Evolutionary conservation across 2,113 vertebrate genomes (phyloP).

Genomic region (Ia io): DNA sequence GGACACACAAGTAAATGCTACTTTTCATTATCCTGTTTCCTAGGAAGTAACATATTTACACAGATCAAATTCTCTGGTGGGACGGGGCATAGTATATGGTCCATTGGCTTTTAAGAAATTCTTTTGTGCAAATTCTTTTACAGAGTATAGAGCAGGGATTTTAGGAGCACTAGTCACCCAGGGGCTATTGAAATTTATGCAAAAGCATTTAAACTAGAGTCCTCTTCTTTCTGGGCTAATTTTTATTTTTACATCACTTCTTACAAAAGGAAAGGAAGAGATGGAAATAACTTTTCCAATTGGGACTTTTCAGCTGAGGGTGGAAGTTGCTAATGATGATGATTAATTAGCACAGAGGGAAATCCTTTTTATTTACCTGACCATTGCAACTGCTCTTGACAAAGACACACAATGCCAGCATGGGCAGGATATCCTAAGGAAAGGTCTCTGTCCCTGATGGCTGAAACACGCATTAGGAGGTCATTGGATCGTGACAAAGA

Average conservation of each 20-base stretch:
- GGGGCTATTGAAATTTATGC: neutral
- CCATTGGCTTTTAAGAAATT: neutral
- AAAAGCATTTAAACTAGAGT: neutral
- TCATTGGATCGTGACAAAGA: neutral
- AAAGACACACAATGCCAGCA: neutral
- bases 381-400: neutral
- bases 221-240: neutral
- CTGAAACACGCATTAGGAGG: neutral
- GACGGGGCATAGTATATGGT: fast-evolving
- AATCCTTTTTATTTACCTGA: fast-evolving
- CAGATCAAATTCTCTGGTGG: neutral
- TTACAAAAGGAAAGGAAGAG: conserved; percentile 5
- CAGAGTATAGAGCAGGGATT: neutral
- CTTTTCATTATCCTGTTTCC: neutral
- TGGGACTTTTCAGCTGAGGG: neutral
- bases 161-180: neutral
- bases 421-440: neutral
- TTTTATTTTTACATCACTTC: conserved; percentile 44
- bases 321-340: neutral
- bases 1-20: too few species aligned
- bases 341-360: neutral
- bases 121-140: neutral
- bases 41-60: too few species aligned
- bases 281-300: neutral
- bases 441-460: neutral